Conservation (phyloP, 2,797 vertebrate species). For the Poeciliopsis presidionis region DNA sequence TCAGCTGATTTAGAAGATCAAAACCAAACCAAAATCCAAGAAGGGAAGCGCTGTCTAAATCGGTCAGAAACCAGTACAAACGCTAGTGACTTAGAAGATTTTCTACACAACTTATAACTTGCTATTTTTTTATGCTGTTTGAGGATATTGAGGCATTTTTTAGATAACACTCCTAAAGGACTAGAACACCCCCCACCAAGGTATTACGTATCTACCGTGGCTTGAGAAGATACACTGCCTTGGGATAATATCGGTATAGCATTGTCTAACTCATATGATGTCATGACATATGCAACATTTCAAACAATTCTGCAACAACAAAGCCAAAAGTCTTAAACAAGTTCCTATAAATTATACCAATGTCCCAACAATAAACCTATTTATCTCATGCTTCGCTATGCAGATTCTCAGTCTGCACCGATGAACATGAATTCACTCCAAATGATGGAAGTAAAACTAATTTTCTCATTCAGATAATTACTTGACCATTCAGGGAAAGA, state of each 20-base stretch:
- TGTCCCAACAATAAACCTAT: neutral
- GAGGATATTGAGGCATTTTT: neutral
- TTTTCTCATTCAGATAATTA: neutral
- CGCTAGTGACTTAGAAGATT: neutral
- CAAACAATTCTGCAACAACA: neutral
- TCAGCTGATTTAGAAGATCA: conserved; percentile 20
- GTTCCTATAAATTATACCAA: neutral
- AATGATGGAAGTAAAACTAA: neutral
- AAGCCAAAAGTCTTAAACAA: neutral
- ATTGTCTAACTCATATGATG: neutral
- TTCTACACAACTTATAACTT: neutral
- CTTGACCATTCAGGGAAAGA: no score
- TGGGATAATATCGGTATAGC: neutral
- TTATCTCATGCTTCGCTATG: neutral
- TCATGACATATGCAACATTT: neutral
- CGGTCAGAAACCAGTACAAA: neutral
- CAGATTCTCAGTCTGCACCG: neutral
- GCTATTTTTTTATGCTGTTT: neutral
- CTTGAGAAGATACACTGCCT: neutral
- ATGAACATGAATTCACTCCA: neutral
- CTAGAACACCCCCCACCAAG: neutral
- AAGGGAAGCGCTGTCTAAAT: neutral
- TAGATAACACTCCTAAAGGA: neutral
- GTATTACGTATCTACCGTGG: neutral
- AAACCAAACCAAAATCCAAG: neutral